A percentile compares a stretch with the other conserved stretches of the same genome.
phyloP scores from a whole-genome alignment of 2,113 vertebrate genomes.

The Eidolon helvum region DNA sequence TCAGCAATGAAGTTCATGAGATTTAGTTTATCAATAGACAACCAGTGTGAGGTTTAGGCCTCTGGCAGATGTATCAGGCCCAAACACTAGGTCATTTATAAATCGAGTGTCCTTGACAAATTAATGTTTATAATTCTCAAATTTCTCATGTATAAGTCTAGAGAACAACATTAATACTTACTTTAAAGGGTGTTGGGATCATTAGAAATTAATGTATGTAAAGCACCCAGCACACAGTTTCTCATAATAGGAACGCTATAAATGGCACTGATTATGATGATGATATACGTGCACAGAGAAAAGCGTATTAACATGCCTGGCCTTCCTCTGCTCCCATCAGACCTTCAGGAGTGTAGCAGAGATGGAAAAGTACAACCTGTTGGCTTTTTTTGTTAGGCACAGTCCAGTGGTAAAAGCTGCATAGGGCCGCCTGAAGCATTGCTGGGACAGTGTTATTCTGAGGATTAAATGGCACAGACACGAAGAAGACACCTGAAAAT shows the following conservation, averaged over 20 bases:
- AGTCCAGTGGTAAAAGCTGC: neutral
- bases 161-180: neutral
- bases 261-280: neutral
- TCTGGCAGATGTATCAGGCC: neutral
- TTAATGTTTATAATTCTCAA: neutral
- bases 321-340: neutral
- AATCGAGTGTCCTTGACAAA: slow-evolving; percentile 1
- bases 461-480: neutral
- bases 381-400: neutral
- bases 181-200: slow-evolving; percentile 8
- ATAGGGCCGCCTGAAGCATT: neutral
- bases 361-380: neutral
- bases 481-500: neutral
- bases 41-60: slow-evolving; percentile 7
- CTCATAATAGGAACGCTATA: neutral
- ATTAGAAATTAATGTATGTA: slow-evolving; percentile 28
- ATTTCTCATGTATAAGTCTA: neutral
- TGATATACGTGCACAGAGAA: neutral
- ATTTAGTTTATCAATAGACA: slow-evolving; percentile 62
- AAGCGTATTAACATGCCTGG: neutral
- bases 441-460: neutral
- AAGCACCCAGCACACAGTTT: neutral
- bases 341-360: neutral
- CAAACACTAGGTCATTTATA: neutral
- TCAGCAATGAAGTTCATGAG: slow-evolving; percentile 49